These are phyloP conservation scores for Oreortyx pictus DNA, from an alignment of 2,797 vertebrate species.

Conservation along the genomic window DNA sequence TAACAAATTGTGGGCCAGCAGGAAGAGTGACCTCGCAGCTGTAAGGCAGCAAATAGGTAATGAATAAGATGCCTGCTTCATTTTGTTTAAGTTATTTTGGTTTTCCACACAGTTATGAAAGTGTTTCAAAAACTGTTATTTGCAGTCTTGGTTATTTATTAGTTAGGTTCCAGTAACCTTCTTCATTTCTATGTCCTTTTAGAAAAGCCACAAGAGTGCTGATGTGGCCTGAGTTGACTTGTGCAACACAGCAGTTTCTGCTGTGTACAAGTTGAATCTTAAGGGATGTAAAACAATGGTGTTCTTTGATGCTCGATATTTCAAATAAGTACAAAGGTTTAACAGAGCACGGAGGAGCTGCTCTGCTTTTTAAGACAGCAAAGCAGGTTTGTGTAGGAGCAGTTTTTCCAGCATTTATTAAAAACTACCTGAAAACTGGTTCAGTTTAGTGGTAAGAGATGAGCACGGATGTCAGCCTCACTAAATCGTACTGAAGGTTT, in stretches of 20 bases:
- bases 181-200: not conserved
- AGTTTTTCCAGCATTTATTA: not conserved
- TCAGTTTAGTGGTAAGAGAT: not conserved
- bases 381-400: not conserved
- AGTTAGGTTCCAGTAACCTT: not conserved
- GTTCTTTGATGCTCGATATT: not conserved
- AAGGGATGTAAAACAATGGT: not conserved
- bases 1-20: not conserved
- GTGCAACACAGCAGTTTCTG: not conserved
- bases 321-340: not conserved
- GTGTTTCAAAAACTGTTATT: not conserved
- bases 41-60: not conserved
- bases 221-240: not conserved
- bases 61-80: not conserved
- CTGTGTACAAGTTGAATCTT: not conserved
- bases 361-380: not conserved
- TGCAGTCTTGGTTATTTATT: not conserved
- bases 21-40: not conserved
- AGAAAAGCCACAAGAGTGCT: not conserved
- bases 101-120: not conserved
- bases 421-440: not conserved
- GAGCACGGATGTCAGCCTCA: not conserved
- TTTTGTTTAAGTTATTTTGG: not conserved
- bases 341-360: not conserved
- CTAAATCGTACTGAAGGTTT: not conserved